phyloP scores from a whole-genome alignment of 2,113 vertebrate genomes.

The Neoarius graeffei region DNA sequence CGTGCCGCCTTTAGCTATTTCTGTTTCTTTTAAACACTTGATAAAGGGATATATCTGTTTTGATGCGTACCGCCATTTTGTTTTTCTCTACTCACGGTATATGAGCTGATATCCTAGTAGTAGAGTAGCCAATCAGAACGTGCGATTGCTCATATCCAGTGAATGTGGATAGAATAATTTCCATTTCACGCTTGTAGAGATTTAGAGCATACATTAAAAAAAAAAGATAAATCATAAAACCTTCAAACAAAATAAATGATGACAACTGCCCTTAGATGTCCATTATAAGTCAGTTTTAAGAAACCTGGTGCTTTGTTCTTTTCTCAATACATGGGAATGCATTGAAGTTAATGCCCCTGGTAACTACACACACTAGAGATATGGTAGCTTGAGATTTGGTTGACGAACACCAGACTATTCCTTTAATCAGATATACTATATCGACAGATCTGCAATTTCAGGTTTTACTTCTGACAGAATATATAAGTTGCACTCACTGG shows the following conservation, averaged over 20 bases:
- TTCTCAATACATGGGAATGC: not conserved
- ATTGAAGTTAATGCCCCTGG: not conserved
- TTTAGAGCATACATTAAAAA: not conserved
- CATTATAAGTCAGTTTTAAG: not conserved
- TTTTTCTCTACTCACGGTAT: too few relatives aligned
- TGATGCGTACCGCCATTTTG: too few relatives aligned
- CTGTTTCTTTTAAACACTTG: too few relatives aligned
- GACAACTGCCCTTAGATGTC: not conserved
- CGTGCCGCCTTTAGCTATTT: too few relatives aligned
- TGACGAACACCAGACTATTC: not conserved
- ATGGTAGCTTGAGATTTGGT: not conserved
- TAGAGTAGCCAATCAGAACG: too few relatives aligned
- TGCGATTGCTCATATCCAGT: too few relatives aligned
- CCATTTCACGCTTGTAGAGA: not conserved
- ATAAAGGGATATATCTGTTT: too few relatives aligned
- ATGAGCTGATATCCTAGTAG: too few relatives aligned
- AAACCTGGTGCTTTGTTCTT: not conserved
- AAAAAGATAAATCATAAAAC: not conserved
- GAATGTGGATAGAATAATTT: not conserved
- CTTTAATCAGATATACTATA: not conserved
- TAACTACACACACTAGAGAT: not conserved
- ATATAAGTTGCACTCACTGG: not conserved
- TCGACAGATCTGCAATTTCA: slow-evolving; percentile 5
- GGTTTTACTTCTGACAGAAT: not conserved
- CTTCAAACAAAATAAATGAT: not conserved